Evolutionary conservation across 2,113 vertebrate species (phyloP).

Genomic region (Himantopus leucocephalus): DNA sequence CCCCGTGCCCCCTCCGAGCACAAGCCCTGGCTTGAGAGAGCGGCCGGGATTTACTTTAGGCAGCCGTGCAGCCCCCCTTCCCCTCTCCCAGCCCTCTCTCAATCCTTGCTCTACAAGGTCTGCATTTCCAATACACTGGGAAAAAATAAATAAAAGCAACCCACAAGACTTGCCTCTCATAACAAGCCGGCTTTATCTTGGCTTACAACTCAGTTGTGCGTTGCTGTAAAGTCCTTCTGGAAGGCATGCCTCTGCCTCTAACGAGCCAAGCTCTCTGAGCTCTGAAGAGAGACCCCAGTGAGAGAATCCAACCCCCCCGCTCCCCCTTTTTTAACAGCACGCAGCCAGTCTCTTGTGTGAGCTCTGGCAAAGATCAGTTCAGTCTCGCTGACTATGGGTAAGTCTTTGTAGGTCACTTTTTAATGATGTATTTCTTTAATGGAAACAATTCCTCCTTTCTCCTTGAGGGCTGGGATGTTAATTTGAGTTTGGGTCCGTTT

Average conservation of each 20-base stretch:
- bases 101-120: constrained; percentile 10
- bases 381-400: constrained; percentile 15
- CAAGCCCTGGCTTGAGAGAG: neutral
- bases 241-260: constrained; percentile 31
- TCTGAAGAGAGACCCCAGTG: constrained; percentile 50
- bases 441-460: constrained; percentile 37
- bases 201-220: constrained; percentile 34
- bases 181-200: constrained; percentile 50
- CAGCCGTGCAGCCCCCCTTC: neutral
- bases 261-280: constrained; percentile 40
- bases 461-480: constrained; percentile 8
- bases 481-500: constrained; percentile 21
- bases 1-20: neutral
- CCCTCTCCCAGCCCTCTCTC: neutral
- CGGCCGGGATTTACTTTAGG: neutral
- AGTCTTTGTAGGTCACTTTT: constrained; percentile 66
- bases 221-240: constrained; percentile 49
- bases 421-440: constrained; percentile 49
- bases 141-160: constrained; percentile 51
- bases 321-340: constrained; percentile 24
- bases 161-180: constrained; percentile 39
- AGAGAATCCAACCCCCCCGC: constrained; percentile 17
- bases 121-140: constrained; percentile 42
- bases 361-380: constrained; percentile 56
- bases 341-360: constrained; percentile 57